A percentile compares a stretch with the other conserved stretches of the same genome.
These are phyloP conservation scores for Passer domesticus DNA, from an alignment of 2,113 vertebrate species.

Conservation along the genomic window DNA sequence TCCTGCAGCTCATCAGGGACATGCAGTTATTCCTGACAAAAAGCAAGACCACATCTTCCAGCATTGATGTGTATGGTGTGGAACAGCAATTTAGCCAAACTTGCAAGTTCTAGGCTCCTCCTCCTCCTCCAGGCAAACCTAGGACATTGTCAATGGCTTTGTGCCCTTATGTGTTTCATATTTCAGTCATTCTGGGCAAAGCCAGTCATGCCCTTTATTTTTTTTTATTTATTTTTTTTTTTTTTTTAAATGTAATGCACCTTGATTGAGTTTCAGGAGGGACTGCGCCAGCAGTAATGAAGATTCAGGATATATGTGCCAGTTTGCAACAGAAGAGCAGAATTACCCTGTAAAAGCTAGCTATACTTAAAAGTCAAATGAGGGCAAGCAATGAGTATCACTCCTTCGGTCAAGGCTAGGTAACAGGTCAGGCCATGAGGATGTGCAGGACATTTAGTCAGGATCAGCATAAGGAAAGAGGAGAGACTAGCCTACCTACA, in stretches of 20 bases:
- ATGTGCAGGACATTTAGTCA: neutral
- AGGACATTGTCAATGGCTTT: neutral
- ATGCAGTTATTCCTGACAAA: neutral
- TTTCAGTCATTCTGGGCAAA: neutral
- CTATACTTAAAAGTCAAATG: neutral
- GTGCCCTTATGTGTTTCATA: neutral
- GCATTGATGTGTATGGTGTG: rapidly evolving
- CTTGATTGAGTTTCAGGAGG: neutral
- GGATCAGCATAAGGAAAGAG: neutral
- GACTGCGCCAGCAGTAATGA: neutral
- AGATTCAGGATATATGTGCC: neutral
- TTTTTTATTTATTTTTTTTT: neutral
- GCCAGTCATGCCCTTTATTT: rapidly evolving
- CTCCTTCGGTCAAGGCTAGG: neutral
- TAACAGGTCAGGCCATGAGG: neutral
- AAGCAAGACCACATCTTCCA: neutral
- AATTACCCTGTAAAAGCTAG: neutral
- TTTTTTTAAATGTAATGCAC: neutral
- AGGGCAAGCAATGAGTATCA: neutral
- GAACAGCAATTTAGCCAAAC: neutral
- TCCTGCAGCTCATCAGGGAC: neutral
- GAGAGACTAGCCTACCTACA: neutral
- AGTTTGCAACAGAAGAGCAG: neutral
- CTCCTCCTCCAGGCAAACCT: neutral
- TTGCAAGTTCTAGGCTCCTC: neutral